Evolutionary conservation across 2,888 invertebrate genomes (phyloP).

Genomic region (Tridacna crocea): DNA sequence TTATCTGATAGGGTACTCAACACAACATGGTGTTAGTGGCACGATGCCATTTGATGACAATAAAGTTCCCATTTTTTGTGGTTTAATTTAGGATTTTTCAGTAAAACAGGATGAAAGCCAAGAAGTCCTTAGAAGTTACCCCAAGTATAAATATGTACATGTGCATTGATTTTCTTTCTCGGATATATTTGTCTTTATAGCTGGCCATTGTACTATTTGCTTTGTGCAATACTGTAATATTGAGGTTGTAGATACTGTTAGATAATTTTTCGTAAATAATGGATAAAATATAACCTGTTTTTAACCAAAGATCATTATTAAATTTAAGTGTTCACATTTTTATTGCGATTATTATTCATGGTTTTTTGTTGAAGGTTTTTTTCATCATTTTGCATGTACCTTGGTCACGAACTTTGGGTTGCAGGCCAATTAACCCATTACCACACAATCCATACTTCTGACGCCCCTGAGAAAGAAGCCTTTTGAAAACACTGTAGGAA

Average conservation of each 20-base stretch:
- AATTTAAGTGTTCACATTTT: slow-evolving; percentile 32
- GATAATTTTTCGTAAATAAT: slow-evolving; percentile 7
- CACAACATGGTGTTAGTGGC: too few species aligned
- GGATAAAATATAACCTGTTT: background rate
- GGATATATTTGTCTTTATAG: background rate
- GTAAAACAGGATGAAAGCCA: too few species aligned
- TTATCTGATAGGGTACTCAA: too few species aligned
- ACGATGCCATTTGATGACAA: too few species aligned
- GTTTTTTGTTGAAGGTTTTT: background rate
- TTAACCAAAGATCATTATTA: slow-evolving; percentile 39
- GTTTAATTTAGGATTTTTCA: too few species aligned
- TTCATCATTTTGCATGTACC: background rate
- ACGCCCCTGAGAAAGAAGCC: too few species aligned
- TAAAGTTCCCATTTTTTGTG: too few species aligned
- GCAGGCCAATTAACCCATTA: background rate
- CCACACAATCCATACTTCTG: too few species aligned
- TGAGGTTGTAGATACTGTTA: slow-evolving; percentile 43
- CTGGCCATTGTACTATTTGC: slow-evolving; percentile 17
- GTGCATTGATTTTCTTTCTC: too few species aligned
- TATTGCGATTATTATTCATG: slow-evolving; percentile 8
- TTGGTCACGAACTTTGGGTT: background rate
- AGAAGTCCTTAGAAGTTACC: too few species aligned
- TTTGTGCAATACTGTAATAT: slow-evolving; percentile 46
- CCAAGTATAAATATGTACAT: too few species aligned
- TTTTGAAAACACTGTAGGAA: too few species aligned